Evolutionary conservation across 2,888 invertebrate genomes (phyloP).

Genomic region (Phragmatobia fuliginosa): DNA sequence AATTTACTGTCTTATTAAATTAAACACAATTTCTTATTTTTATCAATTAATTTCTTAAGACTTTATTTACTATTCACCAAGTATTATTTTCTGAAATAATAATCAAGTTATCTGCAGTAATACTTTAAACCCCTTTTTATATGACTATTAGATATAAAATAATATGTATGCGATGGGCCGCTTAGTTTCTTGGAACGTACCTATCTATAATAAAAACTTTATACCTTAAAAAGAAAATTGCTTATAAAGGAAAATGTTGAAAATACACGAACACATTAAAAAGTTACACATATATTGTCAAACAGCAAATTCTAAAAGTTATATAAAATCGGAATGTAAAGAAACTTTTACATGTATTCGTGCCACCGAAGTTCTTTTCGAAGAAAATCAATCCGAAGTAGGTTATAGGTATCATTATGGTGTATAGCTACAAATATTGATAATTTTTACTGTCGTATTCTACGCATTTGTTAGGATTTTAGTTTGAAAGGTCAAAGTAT

Average conservation of each 20-base stretch:
- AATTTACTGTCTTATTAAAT: neutral
- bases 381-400: neutral
- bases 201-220: neutral
- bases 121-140: too few species aligned
- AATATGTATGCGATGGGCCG: neutral
- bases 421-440: neutral
- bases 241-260: neutral
- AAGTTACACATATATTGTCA: constrained; percentile 2
- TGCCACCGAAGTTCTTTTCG: neutral
- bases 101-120: neutral
- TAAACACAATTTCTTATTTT: neutral
- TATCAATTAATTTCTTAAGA: neutral
- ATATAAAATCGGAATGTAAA: neutral
- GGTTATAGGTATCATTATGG: too few species aligned
- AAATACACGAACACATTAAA: neutral
- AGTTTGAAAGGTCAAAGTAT: neutral
- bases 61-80: neutral
- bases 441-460: neutral
- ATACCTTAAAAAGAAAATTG: neutral
- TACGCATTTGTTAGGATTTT: neutral
- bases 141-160: too few species aligned
- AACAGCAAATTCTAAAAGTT: neutral
- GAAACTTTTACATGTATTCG: neutral
- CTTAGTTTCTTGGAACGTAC: neutral
- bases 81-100: too few species aligned